Conservation (phyloP, 30 jellyfish, hydroid and myxozoan species). For the Mastigias papua region DNA sequence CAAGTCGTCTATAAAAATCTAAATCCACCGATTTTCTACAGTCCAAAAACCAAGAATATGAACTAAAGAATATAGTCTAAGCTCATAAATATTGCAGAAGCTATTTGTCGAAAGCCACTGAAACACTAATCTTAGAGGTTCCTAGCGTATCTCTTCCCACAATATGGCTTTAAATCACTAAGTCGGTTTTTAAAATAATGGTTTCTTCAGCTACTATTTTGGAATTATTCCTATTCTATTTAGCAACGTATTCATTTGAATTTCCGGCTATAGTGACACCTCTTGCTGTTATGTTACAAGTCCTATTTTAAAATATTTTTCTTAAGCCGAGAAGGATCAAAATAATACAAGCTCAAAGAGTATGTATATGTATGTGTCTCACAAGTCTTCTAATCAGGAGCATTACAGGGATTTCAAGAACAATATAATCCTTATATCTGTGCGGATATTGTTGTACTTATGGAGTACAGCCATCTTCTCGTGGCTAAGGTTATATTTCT, state of each 20-base stretch:
- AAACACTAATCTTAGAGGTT: slow-evolving; percentile 32
- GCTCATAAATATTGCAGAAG: slow-evolving; percentile 13
- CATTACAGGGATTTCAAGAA: too few relatives aligned
- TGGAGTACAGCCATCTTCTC: too few relatives aligned
- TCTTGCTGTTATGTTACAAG: background rate
- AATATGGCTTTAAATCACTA: slow-evolving; percentile 38
- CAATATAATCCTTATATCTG: too few relatives aligned
- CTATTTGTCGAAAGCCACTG: background rate
- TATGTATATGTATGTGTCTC: too few relatives aligned
- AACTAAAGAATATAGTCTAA: background rate
- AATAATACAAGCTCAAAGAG: background rate
- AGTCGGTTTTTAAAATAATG: slow-evolving; percentile 23
- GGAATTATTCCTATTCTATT: slow-evolving; percentile 8
- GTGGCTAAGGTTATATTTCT: too few relatives aligned
- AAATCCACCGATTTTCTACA: background rate
- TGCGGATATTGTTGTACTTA: too few relatives aligned
- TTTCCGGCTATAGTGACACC: background rate
- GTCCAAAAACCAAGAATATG: background rate
- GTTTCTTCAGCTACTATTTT: slow-evolving; percentile 14
- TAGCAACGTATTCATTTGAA: background rate
- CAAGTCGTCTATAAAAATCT: background rate
- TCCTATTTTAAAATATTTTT: background rate
- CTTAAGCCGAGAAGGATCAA: background rate
- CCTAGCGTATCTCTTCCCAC: slow-evolving; percentile 25
- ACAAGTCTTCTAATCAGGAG: too few relatives aligned